Percentiles rank a stretch among this genome's conserved stretches.
phyloP scores from a whole-genome alignment of 2,113 vertebrate genomes.

The Seriola aureovittata region DNA sequence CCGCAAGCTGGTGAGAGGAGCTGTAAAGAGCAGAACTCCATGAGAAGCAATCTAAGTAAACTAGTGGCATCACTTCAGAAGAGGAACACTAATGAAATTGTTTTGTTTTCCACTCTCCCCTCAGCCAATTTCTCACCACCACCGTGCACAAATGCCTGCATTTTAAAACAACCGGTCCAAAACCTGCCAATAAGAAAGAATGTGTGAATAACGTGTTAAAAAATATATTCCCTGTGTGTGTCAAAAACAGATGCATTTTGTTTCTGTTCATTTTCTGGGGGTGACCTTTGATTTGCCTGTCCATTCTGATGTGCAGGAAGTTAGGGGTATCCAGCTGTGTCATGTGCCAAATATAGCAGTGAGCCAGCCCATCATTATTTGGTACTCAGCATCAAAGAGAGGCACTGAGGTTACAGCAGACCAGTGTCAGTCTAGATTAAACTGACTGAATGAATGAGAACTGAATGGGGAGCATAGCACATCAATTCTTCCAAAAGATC shows the following conservation, averaged over 20 bases:
- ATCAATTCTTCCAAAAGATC: slow-evolving; percentile 3
- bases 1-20: slow-evolving; percentile 35
- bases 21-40: slow-evolving; percentile 40
- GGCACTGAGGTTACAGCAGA: slow-evolving; percentile 21
- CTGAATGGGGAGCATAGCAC: not conserved
- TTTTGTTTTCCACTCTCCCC: slow-evolving; percentile 34
- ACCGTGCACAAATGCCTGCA: slow-evolving; percentile 4
- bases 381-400: slow-evolving; percentile 30
- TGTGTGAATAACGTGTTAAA: not conserved
- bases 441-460: slow-evolving; percentile 29
- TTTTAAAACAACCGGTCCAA: not conserved
- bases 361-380: slow-evolving; percentile 27
- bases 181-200: not conserved
- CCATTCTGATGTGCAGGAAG: slow-evolving; percentile 23
- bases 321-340: slow-evolving; percentile 28
- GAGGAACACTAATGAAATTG: slow-evolving; percentile 37
- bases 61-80: slow-evolving; percentile 29
- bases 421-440: slow-evolving; percentile 45
- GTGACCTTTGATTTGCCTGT: slow-evolving; percentile 21
- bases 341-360: slow-evolving; percentile 47
- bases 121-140: not conserved
- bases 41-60: slow-evolving; percentile 38
- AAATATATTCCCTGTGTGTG: not conserved
- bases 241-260: not conserved
- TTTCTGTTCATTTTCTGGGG: not conserved